Evolutionary conservation across 2,113 vertebrate species (phyloP), one percentile per base, ranked within the genome.

Genomic region (Tetrax tetrax): DNA sequence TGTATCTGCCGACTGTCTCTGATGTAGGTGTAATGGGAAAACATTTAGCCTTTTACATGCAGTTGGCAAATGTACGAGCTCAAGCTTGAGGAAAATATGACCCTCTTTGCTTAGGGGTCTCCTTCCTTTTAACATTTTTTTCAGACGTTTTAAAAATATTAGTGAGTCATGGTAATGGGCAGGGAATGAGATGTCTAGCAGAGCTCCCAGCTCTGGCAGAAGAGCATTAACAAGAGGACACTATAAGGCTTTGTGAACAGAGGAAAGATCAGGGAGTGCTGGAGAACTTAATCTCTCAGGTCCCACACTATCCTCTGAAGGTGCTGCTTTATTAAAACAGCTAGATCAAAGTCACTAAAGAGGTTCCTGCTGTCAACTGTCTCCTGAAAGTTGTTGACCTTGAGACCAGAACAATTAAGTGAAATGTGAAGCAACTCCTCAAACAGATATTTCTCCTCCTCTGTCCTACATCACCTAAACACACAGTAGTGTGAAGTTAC

Each of bases 401-500:
- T 63, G 87, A 94, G 72, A 91, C 11, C 0, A 0, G 87, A 95
- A 94, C 95, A 95, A 95, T 95, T 94, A 93, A 84, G 85, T 85
- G 94, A 96, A 97, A 96, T 7, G 69, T 87, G 94, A 97, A 96
- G 87, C 90, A 84, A 60, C 61, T 79, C 48, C 81, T 95, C 87
- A 88, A 90, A 86, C 24, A 75, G 86, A 2, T 89, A 83, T 76
- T 89, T 82, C 82, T 74, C 45, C 51, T 72, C 33, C 79, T 82
- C 77, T 89, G 86, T 75, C 83, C 86, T 87, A 38, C 57, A 64
- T 79, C 69, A 61, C 65, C 41, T 84, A 84, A 82, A 74, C 69
- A 89, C 53, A 85, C 89, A 89, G 87, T 24, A 94, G 95, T 85
- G 59, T 95, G 89, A 95, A 85, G 95, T 96, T 96, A 96, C 86